Percentiles rank a stretch among this genome's conserved stretches.
Conservation (phyloP, 1,140 invertebrate genomes). For the Pogonognathellus flavescens region DNA sequence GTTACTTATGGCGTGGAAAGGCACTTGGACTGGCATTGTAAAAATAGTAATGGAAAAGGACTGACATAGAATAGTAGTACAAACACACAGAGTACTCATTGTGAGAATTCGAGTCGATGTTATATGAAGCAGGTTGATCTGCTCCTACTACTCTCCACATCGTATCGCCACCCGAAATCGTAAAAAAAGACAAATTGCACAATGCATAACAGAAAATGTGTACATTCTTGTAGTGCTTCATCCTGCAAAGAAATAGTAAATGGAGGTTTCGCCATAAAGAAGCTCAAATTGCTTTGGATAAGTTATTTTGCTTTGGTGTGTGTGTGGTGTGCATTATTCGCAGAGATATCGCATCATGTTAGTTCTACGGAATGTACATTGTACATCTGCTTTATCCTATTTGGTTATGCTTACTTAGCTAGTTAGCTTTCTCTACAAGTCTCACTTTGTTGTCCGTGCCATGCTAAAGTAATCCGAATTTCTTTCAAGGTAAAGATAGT, state of each 20-base stretch:
- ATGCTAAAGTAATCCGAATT: background rate
- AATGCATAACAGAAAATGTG: background rate
- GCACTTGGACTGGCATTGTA: too few relatives aligned
- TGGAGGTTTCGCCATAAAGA: background rate
- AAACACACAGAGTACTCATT: too few relatives aligned
- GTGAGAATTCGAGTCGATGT: too few relatives aligned
- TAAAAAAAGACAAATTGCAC: constrained; percentile 20
- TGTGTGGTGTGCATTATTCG: background rate
- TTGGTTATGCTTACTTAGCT: background rate
- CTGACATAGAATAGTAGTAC: too few relatives aligned
- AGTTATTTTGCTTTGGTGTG: constrained; percentile 12
- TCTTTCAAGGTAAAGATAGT: background rate
- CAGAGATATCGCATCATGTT: background rate
- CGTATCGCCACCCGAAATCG: background rate
- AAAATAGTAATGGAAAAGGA: too few relatives aligned
- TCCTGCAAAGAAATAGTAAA: background rate
- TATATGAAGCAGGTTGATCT: background rate
- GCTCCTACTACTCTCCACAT: background rate
- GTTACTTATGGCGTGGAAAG: too few relatives aligned
- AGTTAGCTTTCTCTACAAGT: background rate
- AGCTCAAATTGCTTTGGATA: background rate
- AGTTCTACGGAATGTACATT: too few relatives aligned
- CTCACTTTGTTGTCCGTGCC: background rate
- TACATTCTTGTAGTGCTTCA: background rate
- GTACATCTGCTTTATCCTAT: background rate